These are phyloP conservation scores for Agrotis exclamationis DNA, from an alignment of 2,888 invertebrate species.

Conservation along the genomic window DNA sequence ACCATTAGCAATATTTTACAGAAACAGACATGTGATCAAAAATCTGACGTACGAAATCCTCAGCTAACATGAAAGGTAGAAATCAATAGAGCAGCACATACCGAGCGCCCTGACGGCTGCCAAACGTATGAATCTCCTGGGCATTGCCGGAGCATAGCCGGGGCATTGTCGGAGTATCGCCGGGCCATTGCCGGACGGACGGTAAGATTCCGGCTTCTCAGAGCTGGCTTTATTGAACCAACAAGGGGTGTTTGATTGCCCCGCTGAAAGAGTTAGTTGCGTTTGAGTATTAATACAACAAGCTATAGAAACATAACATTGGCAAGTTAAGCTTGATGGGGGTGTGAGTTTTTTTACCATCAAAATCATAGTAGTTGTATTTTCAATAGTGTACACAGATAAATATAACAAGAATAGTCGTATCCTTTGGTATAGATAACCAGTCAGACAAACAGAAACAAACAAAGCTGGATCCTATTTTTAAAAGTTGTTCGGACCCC, in stretches of 20 bases:
- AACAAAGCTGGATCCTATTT: no score
- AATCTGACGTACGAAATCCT: constrained; percentile 16
- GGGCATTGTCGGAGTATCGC: constrained; percentile 52
- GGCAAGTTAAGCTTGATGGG: no score
- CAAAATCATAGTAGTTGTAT: background rate
- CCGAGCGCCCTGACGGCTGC: constrained; percentile 28
- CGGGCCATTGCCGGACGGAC: constrained; percentile 47
- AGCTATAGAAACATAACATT: background rate
- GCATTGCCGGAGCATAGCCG: constrained; percentile 39
- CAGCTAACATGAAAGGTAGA: constrained; percentile 42
- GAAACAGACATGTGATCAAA: constrained; percentile 8
- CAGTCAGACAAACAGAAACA: background rate
- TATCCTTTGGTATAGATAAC: background rate
- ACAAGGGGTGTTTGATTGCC: constrained; percentile 60
- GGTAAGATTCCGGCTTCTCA: constrained; percentile 20
- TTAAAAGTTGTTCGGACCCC: background rate
- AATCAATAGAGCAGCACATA: constrained; percentile 50
- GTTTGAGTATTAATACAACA: constrained; percentile 28
- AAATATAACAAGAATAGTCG: background rate
- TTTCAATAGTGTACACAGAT: background rate
- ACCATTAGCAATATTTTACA: background rate
- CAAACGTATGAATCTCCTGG: constrained; percentile 58
- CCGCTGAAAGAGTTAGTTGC: constrained; percentile 50
- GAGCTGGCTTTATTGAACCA: constrained; percentile 57
- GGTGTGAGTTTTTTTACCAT: no score